Percentiles rank a stretch among this genome's conserved stretches.
Evolutionary conservation across 2,797 vertebrate species (phyloP).

Genomic region (Scyliorhinus canicula): DNA sequence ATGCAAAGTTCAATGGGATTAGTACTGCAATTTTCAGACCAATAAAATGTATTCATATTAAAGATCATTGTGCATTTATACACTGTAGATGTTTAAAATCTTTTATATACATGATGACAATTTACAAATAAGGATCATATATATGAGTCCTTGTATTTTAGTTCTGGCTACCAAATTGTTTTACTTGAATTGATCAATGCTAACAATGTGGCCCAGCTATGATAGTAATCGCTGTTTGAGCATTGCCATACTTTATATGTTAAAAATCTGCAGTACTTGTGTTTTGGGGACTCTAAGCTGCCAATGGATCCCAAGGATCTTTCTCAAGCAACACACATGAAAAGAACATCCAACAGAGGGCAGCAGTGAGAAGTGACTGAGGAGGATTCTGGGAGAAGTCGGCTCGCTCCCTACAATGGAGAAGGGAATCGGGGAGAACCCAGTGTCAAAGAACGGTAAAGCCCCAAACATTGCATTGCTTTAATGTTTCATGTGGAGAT

Average conservation of each 20-base stretch:
- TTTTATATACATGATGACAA: background rate
- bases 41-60: background rate
- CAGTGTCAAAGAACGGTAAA: too few relatives aligned
- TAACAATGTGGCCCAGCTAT: background rate
- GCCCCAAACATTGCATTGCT: too few relatives aligned
- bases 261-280: background rate
- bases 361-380: too few relatives aligned
- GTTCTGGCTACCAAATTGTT: too few relatives aligned
- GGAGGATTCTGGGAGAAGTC: too few relatives aligned
- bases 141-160: background rate
- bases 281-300: background rate
- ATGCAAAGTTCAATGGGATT: conserved; percentile 21
- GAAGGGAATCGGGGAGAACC: too few relatives aligned
- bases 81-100: background rate
- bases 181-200: background rate
- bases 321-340: background rate
- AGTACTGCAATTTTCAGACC: background rate
- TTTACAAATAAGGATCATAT: conserved; percentile 13
- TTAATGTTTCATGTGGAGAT: too few relatives aligned
- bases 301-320: background rate
- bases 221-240: background rate
- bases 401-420: too few relatives aligned
- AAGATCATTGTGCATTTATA: background rate
- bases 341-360: too few relatives aligned
- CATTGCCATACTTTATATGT: background rate